Conservation (phyloP, 1,140 invertebrate genomes). For the Ladona fulva region DNA sequence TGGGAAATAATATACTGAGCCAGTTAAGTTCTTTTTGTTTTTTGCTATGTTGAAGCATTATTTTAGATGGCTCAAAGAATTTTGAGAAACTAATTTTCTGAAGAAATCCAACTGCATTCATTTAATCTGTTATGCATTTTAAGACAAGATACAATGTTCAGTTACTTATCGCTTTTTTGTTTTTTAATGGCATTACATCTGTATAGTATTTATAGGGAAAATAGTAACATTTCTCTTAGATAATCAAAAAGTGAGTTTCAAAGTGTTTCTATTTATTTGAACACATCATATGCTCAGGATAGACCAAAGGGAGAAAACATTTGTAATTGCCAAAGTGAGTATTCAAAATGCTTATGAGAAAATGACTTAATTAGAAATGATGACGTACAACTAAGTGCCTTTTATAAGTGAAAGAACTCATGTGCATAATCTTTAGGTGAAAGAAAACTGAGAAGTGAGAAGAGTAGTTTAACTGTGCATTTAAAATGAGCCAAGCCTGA, state of each 20-base stretch:
- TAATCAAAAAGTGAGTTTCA: neutral
- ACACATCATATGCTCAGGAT: conserved; percentile 1
- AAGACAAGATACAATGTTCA: too few relatives aligned
- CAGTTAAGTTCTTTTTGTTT: too few relatives aligned
- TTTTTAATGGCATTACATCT: too few relatives aligned
- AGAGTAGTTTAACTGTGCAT: neutral
- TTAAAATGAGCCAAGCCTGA: neutral
- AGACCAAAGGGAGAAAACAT: neutral
- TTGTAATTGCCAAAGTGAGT: neutral
- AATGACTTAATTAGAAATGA: neutral
- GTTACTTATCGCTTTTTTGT: too few relatives aligned
- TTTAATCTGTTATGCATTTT: too few relatives aligned
- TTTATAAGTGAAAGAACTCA: neutral
- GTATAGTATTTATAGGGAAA: too few relatives aligned
- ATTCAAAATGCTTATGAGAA: neutral
- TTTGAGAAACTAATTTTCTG: too few relatives aligned
- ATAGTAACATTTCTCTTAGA: too few relatives aligned
- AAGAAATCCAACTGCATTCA: too few relatives aligned
- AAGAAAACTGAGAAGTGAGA: neutral
- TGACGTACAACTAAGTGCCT: conserved; percentile 8
- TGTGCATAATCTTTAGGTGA: conserved; percentile 3
- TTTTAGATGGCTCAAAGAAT: too few relatives aligned
- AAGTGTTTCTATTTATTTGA: conserved; percentile 3
- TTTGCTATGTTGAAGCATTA: too few relatives aligned
- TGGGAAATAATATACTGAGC: too few relatives aligned